Base-by-base conservation (phyloP, 2,113 vertebrate genomes). In the Dasyprocta punctata region DNA sequence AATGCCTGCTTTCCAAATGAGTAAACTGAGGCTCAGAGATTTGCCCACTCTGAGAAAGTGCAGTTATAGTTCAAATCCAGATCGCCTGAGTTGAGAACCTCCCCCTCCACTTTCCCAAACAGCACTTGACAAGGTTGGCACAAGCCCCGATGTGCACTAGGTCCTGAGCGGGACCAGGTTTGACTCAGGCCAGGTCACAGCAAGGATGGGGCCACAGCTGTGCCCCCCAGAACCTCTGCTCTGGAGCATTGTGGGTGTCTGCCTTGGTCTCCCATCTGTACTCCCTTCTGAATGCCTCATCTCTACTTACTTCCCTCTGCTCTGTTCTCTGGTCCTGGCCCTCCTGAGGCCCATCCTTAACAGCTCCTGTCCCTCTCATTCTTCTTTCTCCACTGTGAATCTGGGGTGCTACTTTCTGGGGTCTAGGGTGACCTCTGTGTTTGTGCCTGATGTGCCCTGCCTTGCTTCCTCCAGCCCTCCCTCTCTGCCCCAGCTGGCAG, bases 281-380 rank as follows among this genome's bases (percentile, higher is more conserved):
- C 28, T 63, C 54, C 11, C 49, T 60, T 63, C 69, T 2, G 7
- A 30, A 36, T 24, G 26, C 41, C 17, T 75, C 19, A 0, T 36
- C 63, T n/a, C 81, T 80, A 47, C 19, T 11, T 28, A 16, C 17
- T 10, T 61, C 20, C n/a, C 19, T 90, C 13, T 20, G 16, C 83
- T 30, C 78, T n/a, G n/a, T 8, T 47, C 80, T 81, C 60, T 0
- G 44, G 54, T 36, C 73, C 65, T 6, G 60, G 44, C 36, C n/a
- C n/a, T 52, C 24, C 30, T 38, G 36, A 17, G 12, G 49, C 26
- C 33, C 6, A 7, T 33, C 65, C 61, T 13, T 7, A 24, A 2
- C 1, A 7, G 22, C 33, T 54, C 30, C 65, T 5, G 2, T 61
- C 10, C 1, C 3, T 2, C 73, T 58, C 24, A 2, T 36, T 47